A percentile compares a stretch with the other conserved stretches of the same genome.
Evolutionary conservation across 2,797 vertebrate species (phyloP).

Genomic region (Sebastolobus alascanus): DNA sequence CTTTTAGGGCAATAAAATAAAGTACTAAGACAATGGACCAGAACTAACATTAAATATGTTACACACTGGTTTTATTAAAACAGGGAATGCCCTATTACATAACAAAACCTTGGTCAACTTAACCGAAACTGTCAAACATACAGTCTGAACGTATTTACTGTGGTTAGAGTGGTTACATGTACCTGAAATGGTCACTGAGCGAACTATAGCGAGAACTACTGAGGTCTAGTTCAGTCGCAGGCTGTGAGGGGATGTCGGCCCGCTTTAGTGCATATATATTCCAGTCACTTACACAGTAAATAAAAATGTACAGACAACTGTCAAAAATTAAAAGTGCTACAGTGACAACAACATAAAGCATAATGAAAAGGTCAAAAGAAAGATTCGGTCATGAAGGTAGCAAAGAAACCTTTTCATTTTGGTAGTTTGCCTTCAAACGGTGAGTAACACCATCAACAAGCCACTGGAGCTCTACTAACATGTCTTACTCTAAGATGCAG

Average conservation of each 20-base stretch:
- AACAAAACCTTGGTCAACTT: not conserved
- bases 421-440: constrained; percentile 6
- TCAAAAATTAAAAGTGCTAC: constrained; percentile 72
- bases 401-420: constrained; percentile 7
- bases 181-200: not conserved
- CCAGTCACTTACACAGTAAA: constrained; percentile 47
- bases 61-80: not conserved
- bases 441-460: not conserved
- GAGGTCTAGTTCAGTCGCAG: not conserved
- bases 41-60: not conserved
- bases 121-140: constrained; percentile 12
- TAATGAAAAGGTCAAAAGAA: constrained; percentile 18
- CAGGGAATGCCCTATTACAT: not conserved
- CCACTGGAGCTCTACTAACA: not conserved
- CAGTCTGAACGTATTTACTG: constrained; percentile 12
- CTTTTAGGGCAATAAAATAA: constrained; percentile 19
- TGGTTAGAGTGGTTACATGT: constrained; percentile 9
- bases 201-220: not conserved
- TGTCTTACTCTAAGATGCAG: not conserved
- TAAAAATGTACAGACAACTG: constrained; percentile 26
- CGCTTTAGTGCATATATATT: constrained; percentile 55
- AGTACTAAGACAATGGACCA: not conserved
- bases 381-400: not conserved
- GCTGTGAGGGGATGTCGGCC: not conserved
- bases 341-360: constrained; percentile 58